Base-by-base conservation (phyloP, 2,113 vertebrate genomes). In the Redunca redunca region DNA sequence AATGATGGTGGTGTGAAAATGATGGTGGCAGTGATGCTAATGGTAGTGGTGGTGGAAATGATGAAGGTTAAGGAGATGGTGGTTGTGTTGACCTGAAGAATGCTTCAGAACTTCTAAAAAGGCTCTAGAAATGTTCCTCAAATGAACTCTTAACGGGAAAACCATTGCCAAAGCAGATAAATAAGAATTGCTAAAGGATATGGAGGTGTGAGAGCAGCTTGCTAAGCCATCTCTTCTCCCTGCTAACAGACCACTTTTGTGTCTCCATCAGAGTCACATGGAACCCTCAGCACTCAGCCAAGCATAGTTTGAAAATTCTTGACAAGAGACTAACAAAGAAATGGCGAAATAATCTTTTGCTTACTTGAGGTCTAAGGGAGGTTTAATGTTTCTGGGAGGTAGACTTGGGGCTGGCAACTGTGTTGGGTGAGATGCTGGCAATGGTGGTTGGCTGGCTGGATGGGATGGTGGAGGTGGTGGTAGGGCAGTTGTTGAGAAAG, bases 301-400 rank as follows among this genome's bases (percentile, higher is more conserved):
- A 80, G 30, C 13, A 46, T 6, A 53, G 21, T 85, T 26, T 40
- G 71, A 78, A 96, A 58, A 91, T 53, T 33, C 46, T 46, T 4
- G 58, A 40, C 46, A 85, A 86, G 89, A 86, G 14, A 50, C 1
- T n/a, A 60, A 53, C 21, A 55, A 94, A 83, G 52, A 85, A 82
- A 71, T 64, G n/a, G 28, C 9, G 58, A 74, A 30, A 53, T 58
- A 53, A 89, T 46, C 14, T 46, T 88, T 96, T 78, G 95, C 98
- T 98, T 98, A 99, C 99, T 2, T 97, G 19, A 95, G n/a, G 89
- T 98, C 98, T 92, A 97, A 81, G 28, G 43, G 88, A 87, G 97
- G 97, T 28, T 99, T 99, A 81, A 98, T 94, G 55, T 99, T 99
- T 95, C 99, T 99, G 46, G 99, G 99, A 40, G 99, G 99, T 74